These are phyloP conservation scores for Loriculus beryllinus DNA, from an alignment of 2,797 vertebrate genomes.

Conservation along the genomic window DNA sequence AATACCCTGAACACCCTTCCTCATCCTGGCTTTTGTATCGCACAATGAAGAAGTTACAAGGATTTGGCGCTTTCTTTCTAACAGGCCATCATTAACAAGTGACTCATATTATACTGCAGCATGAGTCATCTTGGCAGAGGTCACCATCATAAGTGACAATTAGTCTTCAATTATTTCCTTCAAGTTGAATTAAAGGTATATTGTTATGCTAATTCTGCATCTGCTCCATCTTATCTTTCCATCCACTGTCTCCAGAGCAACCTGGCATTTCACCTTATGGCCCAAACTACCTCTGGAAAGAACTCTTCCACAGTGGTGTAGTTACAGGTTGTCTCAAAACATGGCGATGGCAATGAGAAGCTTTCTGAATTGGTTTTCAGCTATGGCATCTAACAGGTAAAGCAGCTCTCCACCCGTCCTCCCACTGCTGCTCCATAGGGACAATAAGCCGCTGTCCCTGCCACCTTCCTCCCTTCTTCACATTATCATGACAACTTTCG, in stretches of 20 bases:
- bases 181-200: conserved; percentile 46
- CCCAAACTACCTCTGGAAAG: neutral
- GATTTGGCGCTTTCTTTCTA: conserved; percentile 30
- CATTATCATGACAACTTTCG: fast-evolving
- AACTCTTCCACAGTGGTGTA: neutral
- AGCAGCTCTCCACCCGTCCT: neutral
- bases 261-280: neutral
- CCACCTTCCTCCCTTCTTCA: neutral
- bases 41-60: neutral
- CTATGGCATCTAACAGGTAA: fast-evolving
- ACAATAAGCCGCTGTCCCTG: neutral
- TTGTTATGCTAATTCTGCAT: conserved; percentile 48
- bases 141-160: conserved; percentile 29
- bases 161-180: conserved; percentile 55
- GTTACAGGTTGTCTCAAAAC: neutral
- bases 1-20: neutral
- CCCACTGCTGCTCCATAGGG: neutral
- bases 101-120: conserved; percentile 55
- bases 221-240: neutral
- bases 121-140: conserved; percentile 58
- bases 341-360: neutral
- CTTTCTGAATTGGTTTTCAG: neutral
- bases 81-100: conserved; percentile 46
- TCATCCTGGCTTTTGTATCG: neutral
- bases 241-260: neutral